Base-by-base conservation (phyloP, 1,140 invertebrate genomes). In the Euura saliciscinereae region DNA sequence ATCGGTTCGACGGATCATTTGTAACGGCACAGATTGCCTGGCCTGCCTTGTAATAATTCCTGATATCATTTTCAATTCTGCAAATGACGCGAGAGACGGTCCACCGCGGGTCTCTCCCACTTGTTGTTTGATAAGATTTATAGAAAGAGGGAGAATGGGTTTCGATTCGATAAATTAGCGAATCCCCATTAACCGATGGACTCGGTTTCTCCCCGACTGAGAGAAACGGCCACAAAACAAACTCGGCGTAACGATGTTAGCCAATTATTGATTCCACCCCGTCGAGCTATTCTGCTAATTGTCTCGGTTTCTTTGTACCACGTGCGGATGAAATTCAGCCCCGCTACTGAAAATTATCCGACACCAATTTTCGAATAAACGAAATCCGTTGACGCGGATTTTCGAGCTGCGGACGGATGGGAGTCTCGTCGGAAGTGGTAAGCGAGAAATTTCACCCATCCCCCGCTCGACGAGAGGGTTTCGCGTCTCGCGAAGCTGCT, bases 281-380 rank as follows among this genome's bases (percentile, higher is more conserved):
- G 76, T 73, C 77, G 74, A 81, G 73, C 80, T 77, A 85, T 84
- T 84, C 80, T 77, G 74, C 78, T 83, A 83, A 84, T 86, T 85
- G 80, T 84, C 76, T 77, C 71, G 75, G 11, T 67, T 3, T 67
- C 8, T 42, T 28, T 44, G 51, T 59, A 11, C 5, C 51, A 11
- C 51, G 13, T 59, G 10, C 51, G 51, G 28, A 28, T 28, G 28
- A 28, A 28, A 28, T 28, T 28, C 28, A 28, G 28, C 28, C 28
- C 28, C 28, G 28, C 28, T 0, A 28, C 28, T 28, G 28, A 28
- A 28, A 28, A 28, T 28, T 28, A 28, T 28, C 28, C 28, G 28
- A 28, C 28, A 28, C 28, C 28, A 28, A 28, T 28, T 28, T 28
- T 28, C 28, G 28, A 1, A 28, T 28, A 28, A 28, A 28, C 28